Evolutionary conservation across 2,797 vertebrate genomes (phyloP).

Genomic region (Scolopax rusticola): DNA sequence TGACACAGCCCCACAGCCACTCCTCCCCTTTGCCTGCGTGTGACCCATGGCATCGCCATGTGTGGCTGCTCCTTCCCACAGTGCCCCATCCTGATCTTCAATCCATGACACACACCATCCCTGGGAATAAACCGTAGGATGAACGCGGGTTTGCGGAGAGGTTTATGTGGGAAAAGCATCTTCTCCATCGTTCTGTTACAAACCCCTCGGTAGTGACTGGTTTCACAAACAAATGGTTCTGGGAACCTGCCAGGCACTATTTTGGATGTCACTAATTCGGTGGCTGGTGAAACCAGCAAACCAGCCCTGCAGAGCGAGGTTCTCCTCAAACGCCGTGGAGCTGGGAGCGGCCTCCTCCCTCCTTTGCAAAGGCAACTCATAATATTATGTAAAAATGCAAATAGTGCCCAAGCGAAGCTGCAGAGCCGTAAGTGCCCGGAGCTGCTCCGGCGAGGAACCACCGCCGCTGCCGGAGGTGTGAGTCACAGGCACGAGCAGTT

Average conservation of each 20-base stretch:
- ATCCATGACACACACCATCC: fast-evolving
- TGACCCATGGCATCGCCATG: fast-evolving
- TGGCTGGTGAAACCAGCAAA: neutral
- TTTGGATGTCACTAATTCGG: neutral
- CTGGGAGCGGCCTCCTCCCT: neutral
- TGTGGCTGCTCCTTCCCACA: no score
- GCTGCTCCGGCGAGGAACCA: neutral
- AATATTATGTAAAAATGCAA: conserved; percentile 14
- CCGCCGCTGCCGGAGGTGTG: neutral
- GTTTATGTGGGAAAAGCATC: neutral
- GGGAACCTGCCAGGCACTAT: neutral
- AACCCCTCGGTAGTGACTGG: neutral
- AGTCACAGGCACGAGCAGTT: neutral
- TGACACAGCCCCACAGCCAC: neutral
- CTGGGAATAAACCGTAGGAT: neutral
- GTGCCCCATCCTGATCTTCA: neutral
- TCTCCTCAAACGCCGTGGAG: neutral
- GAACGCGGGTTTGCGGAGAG: fast-evolving
- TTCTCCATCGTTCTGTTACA: fast-evolving
- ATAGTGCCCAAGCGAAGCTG: neutral
- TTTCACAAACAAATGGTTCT: neutral
- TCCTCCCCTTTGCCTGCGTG: fast-evolving
- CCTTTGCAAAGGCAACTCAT: neutral
- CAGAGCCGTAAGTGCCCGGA: neutral
- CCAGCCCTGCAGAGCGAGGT: neutral